Evolutionary conservation across 1,140 invertebrate species (phyloP), one percentile per base, ranked within the genome.

Genomic region (Coptotermes formosanus): DNA sequence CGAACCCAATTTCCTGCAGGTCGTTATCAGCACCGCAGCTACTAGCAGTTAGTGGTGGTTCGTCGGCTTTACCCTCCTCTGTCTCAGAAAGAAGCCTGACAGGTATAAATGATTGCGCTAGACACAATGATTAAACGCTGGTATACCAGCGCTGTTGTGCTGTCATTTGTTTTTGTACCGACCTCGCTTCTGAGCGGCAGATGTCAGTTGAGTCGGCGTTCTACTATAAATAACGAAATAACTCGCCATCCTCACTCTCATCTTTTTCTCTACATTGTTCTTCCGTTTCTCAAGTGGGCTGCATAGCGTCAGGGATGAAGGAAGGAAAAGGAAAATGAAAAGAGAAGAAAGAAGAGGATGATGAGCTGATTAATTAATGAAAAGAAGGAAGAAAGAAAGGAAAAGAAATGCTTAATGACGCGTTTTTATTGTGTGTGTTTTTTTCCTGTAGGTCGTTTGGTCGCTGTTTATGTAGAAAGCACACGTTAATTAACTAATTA

Each of bases 141-240:
- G 45, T 86, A 82, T 69, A 75, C 84, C 85, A 30, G 25, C 85
- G 75, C 85, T 86, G 85, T 86, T 86, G 85, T 86, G 85, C 85
- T 82, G 85, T 86, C 85, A 86, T 86, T 86, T 86, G 85, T 86
- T 86, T 86, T 86, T 86, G 75, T 85, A 85, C n/a, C 38, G 85
- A 75, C 85, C 82, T n/a, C 85, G 85, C 85, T 86, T 25, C 82
- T 82, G 82, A 83, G 38, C 75, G 85, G 85, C 85, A 82, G 81
- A 86, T 86, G 85, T 86, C 85, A 55, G 75, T 32, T 75, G 85
- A 21, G 30, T 86, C 85, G 85, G 44, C 30, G 85, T 82, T 43
- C 75, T 43, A 69, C 85, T 82, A 86, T 86, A 86, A 86, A 86
- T 86, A 86, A 86, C 85, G 59, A 44, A 52, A 25, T 52, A 52